Base-by-base conservation (phyloP, 2,888 invertebrate species). In the Seira sanloemensis region DNA sequence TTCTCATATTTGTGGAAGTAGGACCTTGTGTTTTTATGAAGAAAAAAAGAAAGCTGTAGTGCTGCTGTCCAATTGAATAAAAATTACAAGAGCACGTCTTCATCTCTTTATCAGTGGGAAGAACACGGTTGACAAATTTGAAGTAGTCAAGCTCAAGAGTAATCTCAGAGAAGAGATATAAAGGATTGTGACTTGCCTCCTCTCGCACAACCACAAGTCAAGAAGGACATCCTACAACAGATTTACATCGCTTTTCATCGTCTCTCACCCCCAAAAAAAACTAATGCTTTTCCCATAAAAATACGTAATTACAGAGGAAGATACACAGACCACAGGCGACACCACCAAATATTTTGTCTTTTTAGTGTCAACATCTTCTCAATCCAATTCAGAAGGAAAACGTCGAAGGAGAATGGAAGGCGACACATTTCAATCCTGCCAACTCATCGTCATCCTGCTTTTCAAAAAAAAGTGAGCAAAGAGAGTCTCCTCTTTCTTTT, bases 381-480 rank as follows among this genome's bases (percentile, higher is more conserved):
- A 37, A 37, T n/a, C 37, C 37, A 37, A 37, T 37, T 37, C 12
- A 5, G 37, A 37, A 37, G 12, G 37, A 37, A 37, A 23, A 69
- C 37, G 26, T n/a, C 27, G 69, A 69, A 69, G 69, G 26, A 69
- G n/a, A 19, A 69, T 27, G 37, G 23, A 71, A 71, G 71, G 71
- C 71, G 71, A 71, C 71, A 71, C 16, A 21, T 37, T 46, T 71
- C 12, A 37, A 37, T 37, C 27, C 16, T 69, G 69, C 26, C 27
- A 27, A 18, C 12, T 26, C n/a, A 37, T 26, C 37, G 24, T 69
- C 18, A 12, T 69, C 18, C 2, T 69, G 9, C 25, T 4, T 2
- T n/a, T 67, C 25, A 19, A 25, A 67, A 16, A 23, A 1, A 27
- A 2, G 23, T 12, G 23, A 50, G 71, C 23, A 26, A 27, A 27